phyloP scores from a whole-genome alignment of 1,140 invertebrate species.

The Solen grandis region DNA sequence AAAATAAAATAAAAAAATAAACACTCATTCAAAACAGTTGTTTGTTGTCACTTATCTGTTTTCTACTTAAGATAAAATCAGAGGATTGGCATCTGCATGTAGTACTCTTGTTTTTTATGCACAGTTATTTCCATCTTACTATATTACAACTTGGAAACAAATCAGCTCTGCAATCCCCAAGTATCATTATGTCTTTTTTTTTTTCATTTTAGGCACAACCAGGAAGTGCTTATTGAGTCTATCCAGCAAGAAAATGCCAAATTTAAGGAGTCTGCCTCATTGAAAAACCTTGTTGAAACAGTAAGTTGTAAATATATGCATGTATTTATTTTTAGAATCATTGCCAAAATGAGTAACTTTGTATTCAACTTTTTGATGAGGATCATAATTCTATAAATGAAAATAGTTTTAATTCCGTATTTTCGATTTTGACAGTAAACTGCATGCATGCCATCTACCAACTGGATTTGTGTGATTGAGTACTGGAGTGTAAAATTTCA shows the following conservation, averaged over 20 bases:
- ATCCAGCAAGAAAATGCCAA: conserved; percentile 77
- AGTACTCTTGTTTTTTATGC: too few relatives aligned
- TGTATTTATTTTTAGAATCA: too few relatives aligned
- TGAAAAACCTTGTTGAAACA: conserved; percentile 66
- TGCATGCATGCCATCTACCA: not conserved
- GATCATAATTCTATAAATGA: not conserved
- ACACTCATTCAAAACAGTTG: too few relatives aligned
- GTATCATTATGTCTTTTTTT: too few relatives aligned
- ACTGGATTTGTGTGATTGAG: not conserved
- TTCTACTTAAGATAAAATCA: too few relatives aligned
- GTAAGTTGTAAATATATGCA: conserved; percentile 57
- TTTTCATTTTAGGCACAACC: conserved; percentile 73
- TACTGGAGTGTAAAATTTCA: not conserved
- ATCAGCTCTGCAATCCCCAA: too few relatives aligned
- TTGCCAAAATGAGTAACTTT: not conserved
- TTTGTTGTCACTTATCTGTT: too few relatives aligned
- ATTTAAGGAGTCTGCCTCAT: conserved; percentile 69
- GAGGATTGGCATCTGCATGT: too few relatives aligned
- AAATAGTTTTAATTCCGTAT: not conserved
- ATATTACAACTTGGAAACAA: too few relatives aligned
- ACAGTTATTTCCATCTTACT: too few relatives aligned
- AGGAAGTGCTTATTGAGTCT: conserved; percentile 75
- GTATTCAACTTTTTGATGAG: not conserved
- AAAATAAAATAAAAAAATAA: too few relatives aligned
- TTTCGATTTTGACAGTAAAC: not conserved